Evolutionary conservation across 2,797 vertebrate genomes (phyloP).

Genomic region (Cyclopterus lumpus): DNA sequence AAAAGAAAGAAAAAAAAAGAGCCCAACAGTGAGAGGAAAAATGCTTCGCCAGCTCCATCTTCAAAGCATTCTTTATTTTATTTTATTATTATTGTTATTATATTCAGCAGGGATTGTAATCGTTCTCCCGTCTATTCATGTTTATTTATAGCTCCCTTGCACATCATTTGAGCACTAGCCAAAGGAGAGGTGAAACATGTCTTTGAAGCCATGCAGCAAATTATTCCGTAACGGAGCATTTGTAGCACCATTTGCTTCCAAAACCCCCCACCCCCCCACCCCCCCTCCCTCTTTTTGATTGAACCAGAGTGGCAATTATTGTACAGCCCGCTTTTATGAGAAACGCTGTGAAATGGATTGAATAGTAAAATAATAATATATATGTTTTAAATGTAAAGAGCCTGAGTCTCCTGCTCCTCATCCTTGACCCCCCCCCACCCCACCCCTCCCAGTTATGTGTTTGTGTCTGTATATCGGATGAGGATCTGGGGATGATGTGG

Average conservation of each 20-base stretch:
- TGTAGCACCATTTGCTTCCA: constrained; percentile 37
- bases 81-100: constrained; percentile 52
- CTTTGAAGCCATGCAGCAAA: constrained; percentile 65
- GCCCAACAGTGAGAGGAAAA: constrained; percentile 25
- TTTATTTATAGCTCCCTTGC: constrained; percentile 82
- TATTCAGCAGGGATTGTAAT: constrained; percentile 72
- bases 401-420: constrained; percentile 45
- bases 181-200: constrained; percentile 78
- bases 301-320: constrained; percentile 61
- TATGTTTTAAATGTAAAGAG: constrained; percentile 32
- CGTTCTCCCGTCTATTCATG: constrained; percentile 63
- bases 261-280: too few species aligned
- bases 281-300: constrained; percentile 37
- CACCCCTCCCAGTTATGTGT: constrained; percentile 44
- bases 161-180: constrained; percentile 73
- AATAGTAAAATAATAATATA: background rate
- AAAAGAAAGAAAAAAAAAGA: constrained; percentile 47
- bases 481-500: constrained; percentile 54
- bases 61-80: constrained; percentile 62
- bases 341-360: constrained; percentile 46
- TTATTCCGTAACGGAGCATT: constrained; percentile 55
- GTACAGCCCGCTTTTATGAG: constrained; percentile 8
- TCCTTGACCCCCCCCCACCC: constrained; percentile 63
- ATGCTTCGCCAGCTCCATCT: constrained; percentile 58
- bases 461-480: constrained; percentile 54